A percentile compares a stretch with the other conserved stretches of the same genome.
Conservation (phyloP, 2,797 vertebrate species). For the Micrastur ruficollis region DNA sequence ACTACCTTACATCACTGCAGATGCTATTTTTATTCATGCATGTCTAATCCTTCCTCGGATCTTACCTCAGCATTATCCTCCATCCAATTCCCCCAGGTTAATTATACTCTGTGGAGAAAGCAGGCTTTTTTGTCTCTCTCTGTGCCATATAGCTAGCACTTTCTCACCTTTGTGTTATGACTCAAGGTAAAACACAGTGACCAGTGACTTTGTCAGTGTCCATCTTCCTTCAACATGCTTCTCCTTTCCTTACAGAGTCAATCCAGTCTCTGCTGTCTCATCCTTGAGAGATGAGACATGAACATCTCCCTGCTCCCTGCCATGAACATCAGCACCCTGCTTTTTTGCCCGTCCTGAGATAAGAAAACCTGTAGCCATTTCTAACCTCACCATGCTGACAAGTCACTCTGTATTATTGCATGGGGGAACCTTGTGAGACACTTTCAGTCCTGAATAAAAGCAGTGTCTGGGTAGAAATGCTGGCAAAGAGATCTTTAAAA, state of each 20-base stretch:
- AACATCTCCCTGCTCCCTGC: not conserved
- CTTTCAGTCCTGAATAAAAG: not conserved
- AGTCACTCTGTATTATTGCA: not conserved
- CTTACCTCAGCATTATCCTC: conserved; percentile 53
- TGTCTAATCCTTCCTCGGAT: conserved; percentile 46
- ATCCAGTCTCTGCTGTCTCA: not conserved
- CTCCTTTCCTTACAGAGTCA: not conserved
- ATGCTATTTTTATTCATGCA: conserved; percentile 54
- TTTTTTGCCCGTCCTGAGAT: not conserved
- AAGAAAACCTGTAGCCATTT: not conserved
- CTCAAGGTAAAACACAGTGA: not conserved
- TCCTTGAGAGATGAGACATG: not conserved
- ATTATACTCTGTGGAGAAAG: not conserved
- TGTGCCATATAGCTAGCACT: not conserved
- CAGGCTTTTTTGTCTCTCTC: not conserved
- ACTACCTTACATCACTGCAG: conserved; percentile 23
- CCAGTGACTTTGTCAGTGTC: not conserved
- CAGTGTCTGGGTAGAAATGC: not conserved
- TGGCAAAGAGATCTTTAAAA: not conserved
- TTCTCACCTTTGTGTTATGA: not conserved
- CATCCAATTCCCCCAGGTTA: not conserved
- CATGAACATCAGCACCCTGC: not conserved
- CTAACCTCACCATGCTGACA: not conserved
- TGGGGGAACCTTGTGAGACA: not conserved
- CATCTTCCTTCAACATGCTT: not conserved